These are phyloP conservation scores for Pseudomyrmex sp. DNA, from an alignment of 1,140 invertebrate genomes.

Conservation along the genomic window DNA sequence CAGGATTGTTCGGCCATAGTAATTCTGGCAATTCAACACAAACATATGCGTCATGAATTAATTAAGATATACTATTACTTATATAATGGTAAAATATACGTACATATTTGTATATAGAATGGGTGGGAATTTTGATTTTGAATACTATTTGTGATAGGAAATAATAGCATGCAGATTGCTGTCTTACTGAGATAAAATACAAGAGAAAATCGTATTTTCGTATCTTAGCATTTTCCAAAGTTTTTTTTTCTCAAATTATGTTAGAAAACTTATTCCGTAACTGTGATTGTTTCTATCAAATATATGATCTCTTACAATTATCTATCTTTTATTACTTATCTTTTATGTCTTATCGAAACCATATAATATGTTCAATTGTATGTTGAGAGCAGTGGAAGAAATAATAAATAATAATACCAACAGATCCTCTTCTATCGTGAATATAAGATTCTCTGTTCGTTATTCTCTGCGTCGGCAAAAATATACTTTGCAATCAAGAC, in stretches of 20 bases:
- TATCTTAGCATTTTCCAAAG: slow-evolving; percentile 23
- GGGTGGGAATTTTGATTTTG: slow-evolving; percentile 13
- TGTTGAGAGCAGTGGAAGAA: no score
- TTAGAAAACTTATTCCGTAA: slow-evolving; percentile 16
- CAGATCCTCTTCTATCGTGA: no score
- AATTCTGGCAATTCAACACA: background rate
- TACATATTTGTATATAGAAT: slow-evolving; percentile 29
- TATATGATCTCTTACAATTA: slow-evolving; percentile 9
- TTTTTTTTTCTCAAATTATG: background rate
- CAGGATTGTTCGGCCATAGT: slow-evolving; percentile 22
- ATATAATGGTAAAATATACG: slow-evolving; percentile 5
- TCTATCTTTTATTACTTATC: slow-evolving; percentile 1
- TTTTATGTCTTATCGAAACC: no score
- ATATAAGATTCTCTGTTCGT: no score
- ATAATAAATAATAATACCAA: no score
- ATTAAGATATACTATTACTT: background rate
- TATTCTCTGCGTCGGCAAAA: no score
- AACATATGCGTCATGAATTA: background rate
- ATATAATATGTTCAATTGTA: no score
- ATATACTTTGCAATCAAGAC: no score
- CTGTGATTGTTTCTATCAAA: slow-evolving; percentile 31
- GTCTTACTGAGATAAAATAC: background rate
- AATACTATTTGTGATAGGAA: slow-evolving; percentile 37
- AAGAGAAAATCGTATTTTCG: background rate
- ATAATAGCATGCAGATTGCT: slow-evolving; percentile 5